Evolutionary conservation across 2,113 vertebrate genomes (phyloP).

Genomic region (Paedocypris sp.): DNA sequence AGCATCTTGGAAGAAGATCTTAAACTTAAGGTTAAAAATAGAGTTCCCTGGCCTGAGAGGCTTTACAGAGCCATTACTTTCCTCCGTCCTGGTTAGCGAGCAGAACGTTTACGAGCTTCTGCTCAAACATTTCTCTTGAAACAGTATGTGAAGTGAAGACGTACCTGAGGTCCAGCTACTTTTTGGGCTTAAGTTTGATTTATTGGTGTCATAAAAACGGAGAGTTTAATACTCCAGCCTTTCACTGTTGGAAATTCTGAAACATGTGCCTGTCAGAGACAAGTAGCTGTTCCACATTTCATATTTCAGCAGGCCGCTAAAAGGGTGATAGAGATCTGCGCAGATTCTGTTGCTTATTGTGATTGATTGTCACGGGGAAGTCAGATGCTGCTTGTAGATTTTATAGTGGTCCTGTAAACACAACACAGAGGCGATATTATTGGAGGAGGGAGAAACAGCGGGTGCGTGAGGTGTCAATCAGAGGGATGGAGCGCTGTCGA

Average conservation of each 20-base stretch:
- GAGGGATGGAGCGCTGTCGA: not conserved
- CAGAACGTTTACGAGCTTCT: no score
- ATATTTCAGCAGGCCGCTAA: constrained; percentile 12
- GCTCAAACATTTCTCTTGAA: no score
- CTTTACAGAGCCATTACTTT: no score
- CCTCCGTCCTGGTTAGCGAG: no score
- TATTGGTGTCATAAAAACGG: constrained; percentile 11
- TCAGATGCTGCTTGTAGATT: constrained; percentile 11
- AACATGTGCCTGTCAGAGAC: constrained; percentile 22
- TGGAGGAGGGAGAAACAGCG: not conserved
- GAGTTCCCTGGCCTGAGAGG: no score
- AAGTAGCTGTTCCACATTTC: not conserved
- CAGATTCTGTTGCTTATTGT: constrained; percentile 11
- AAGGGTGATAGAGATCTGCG: constrained; percentile 17
- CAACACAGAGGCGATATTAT: constrained; percentile 4
- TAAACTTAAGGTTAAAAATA: no score
- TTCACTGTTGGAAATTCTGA: constrained; percentile 17
- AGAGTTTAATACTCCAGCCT: constrained; percentile 16
- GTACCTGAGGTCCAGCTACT: not conserved
- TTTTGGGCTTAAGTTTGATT: constrained; percentile 13
- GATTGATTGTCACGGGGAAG: constrained; percentile 10
- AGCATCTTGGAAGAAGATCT: no score
- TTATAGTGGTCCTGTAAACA: constrained; percentile 6
- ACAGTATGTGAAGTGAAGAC: not conserved
- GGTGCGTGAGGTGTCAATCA: constrained; percentile 5